Conservation (phyloP, 1,140 invertebrate genomes). For the Drosophila equinoxialis region DNA sequence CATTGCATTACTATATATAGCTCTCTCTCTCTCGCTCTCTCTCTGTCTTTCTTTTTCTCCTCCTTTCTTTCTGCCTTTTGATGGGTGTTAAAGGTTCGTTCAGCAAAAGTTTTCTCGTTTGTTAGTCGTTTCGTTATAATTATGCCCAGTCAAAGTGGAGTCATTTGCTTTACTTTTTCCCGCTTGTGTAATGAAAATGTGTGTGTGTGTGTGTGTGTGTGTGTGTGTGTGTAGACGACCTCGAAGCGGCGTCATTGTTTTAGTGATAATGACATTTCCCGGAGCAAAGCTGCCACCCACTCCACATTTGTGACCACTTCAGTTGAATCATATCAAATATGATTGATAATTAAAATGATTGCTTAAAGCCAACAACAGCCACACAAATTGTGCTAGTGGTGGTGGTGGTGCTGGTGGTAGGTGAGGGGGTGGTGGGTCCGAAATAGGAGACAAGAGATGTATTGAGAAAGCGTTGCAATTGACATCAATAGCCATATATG, state of each 20-base stretch:
- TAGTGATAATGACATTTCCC: conserved; percentile 6
- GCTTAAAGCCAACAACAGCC: not conserved
- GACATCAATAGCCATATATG: conserved; percentile 47
- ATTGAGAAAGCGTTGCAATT: conserved; percentile 47
- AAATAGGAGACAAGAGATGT: conserved; percentile 3
- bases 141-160: conserved; percentile 22
- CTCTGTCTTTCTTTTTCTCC: not conserved
- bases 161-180: conserved; percentile 15
- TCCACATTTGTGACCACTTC: conserved; percentile 1
- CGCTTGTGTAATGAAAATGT: conserved; percentile 12
- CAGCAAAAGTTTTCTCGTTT: conserved; percentile 16
- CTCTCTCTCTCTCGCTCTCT: conserved; percentile 3
- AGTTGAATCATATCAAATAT: conserved; percentile 6
- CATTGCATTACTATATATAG: conserved; percentile 24
- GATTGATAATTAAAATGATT: conserved; percentile 15
- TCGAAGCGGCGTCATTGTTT: conserved; percentile 1
- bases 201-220: not conserved
- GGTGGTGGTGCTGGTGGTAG: not conserved
- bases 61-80: conserved; percentile 8
- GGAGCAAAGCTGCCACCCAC: conserved; percentile 3
- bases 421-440: not conserved
- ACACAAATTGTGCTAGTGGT: no score
- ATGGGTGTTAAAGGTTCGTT: conserved; percentile 51
- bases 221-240: not conserved
- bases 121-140: conserved; percentile 29